phyloP scores from a whole-genome alignment of 2,113 vertebrate genomes.

The Toxotes chatareus region DNA sequence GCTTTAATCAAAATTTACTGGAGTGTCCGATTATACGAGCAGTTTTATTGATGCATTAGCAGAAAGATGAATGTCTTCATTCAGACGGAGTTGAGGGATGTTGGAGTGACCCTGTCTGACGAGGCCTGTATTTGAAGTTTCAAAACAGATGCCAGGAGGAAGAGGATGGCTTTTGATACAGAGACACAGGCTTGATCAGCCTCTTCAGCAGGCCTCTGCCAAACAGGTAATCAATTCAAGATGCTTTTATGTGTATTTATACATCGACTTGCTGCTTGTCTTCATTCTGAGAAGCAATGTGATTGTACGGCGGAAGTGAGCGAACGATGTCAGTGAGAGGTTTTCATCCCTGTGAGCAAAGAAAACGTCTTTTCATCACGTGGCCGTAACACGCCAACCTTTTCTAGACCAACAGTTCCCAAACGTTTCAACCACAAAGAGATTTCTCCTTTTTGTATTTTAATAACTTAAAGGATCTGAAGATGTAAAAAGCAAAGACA shows the following conservation, averaged over 20 bases:
- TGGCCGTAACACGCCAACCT: background rate
- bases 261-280: background rate
- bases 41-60: constrained; percentile 68
- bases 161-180: background rate
- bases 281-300: background rate
- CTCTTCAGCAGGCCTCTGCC: background rate
- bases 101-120: constrained; percentile 37
- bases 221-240: constrained; percentile 18
- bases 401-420: too few relatives aligned
- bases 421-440: background rate
- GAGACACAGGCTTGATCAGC: constrained; percentile 1
- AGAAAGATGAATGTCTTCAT: constrained; percentile 65
- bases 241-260: constrained; percentile 14
- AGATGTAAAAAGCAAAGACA: background rate
- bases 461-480: background rate
- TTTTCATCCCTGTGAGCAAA: background rate
- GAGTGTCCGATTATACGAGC: constrained; percentile 74
- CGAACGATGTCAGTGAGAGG: background rate
- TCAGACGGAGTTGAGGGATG: constrained; percentile 32
- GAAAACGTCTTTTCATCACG: background rate
- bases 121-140: constrained; percentile 7
- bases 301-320: background rate
- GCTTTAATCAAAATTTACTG: constrained; percentile 76
- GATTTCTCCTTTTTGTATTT: background rate
- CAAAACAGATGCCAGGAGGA: constrained; percentile 17